Conservation (phyloP, 2,888 invertebrate genomes). For the Cistogaster globosa region DNA sequence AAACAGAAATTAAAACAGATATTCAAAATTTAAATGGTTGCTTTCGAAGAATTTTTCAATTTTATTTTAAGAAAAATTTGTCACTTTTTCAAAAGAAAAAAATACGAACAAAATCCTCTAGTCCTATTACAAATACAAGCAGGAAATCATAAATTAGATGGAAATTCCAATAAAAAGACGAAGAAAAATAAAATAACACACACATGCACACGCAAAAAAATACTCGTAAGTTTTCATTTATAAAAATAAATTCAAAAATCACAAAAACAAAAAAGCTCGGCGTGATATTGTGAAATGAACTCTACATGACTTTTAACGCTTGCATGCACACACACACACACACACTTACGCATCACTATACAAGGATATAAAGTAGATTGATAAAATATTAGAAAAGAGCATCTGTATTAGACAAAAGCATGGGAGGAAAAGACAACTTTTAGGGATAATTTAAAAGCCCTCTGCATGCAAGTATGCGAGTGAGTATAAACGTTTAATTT, state of each 20-base stretch:
- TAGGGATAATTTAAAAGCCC: conserved; percentile 12
- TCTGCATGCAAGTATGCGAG: neutral
- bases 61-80: neutral
- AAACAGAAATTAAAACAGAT: too few relatives aligned
- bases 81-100: neutral
- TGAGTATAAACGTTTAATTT: conserved; percentile 5
- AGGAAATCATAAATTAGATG: conserved; percentile 74
- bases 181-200: neutral
- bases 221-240: neutral
- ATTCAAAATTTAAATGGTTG: neutral
- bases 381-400: conserved; percentile 42
- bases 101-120: neutral
- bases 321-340: neutral
- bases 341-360: neutral
- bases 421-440: conserved; percentile 8
- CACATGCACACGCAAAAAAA: neutral
- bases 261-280: conserved; percentile 77
- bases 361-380: conserved; percentile 11
- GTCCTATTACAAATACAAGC: conserved; percentile 54
- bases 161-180: conserved; percentile 17
- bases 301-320: conserved; percentile 71
- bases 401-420: neutral
- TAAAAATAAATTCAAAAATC: neutral
- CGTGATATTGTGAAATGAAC: conserved; percentile 79
- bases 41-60: too few relatives aligned